Percentiles rank a stretch among this genome's conserved stretches.
Evolutionary conservation across 2,113 vertebrate genomes (phyloP).

Genomic region (Nothocercus julius): DNA sequence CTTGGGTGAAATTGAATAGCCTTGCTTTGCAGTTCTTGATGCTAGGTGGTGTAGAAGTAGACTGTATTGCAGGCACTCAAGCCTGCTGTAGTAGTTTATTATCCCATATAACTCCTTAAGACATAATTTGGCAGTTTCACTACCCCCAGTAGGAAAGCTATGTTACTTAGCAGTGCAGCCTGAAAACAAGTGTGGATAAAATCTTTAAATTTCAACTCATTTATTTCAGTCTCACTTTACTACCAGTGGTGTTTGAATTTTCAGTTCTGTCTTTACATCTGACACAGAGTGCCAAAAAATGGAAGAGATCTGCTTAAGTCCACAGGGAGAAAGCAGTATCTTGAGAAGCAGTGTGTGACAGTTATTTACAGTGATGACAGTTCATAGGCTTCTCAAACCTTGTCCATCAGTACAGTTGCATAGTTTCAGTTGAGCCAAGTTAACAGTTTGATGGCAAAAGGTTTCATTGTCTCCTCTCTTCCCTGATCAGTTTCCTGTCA

Average conservation of each 20-base stretch:
- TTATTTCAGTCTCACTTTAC: not conserved
- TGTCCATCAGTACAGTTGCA: not conserved
- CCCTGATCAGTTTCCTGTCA: not conserved
- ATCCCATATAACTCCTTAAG: not conserved
- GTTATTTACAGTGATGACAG: not conserved
- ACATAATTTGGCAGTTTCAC: not conserved
- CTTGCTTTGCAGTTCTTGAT: not conserved
- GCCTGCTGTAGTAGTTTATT: not conserved
- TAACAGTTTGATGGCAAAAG: conserved; percentile 12
- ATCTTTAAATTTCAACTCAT: not conserved
- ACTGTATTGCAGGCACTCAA: not conserved
- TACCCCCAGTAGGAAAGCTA: not conserved
- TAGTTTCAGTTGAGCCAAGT: conserved; percentile 4
- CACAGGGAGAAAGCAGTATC: not conserved
- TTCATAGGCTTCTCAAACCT: conserved; percentile 10
- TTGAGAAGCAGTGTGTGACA: not conserved
- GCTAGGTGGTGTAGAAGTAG: not conserved
- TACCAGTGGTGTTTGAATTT: not conserved
- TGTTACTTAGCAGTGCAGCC: not conserved
- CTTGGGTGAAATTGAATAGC: not conserved
- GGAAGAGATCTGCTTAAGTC: not conserved
- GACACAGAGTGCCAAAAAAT: not conserved
- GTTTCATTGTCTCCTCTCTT: not conserved
- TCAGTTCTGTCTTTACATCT: not conserved
- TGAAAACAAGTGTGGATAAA: not conserved